phyloP scores from a whole-genome alignment of 2,797 vertebrate genomes.

The Periophthalmus magnuspinnatus region DNA sequence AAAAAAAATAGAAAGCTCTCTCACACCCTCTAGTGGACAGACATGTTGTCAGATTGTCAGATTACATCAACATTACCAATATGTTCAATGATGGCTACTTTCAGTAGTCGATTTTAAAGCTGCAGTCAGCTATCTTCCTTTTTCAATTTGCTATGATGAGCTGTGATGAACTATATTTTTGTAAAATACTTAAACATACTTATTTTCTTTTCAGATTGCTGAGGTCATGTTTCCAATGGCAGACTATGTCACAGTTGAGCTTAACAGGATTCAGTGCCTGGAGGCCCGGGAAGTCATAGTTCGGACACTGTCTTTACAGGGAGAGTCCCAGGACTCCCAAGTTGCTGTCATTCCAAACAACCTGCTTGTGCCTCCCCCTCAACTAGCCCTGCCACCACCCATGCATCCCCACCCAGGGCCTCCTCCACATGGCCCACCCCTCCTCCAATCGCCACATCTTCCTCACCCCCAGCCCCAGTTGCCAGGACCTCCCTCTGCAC shows the following conservation, averaged over 20 bases:
- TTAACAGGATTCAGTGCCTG: slow-evolving; percentile 84
- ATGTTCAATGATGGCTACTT: too few relatives aligned
- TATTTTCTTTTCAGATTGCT: slow-evolving; percentile 80
- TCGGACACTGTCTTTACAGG: slow-evolving; percentile 90
- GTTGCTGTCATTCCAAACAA: slow-evolving; percentile 84
- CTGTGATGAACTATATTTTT: neutral
- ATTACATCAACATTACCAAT: too few relatives aligned
- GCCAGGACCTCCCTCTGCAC: slow-evolving; percentile 58
- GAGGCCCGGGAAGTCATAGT: slow-evolving; percentile 89
- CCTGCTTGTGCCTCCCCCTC: slow-evolving; percentile 90
- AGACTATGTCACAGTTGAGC: slow-evolving; percentile 82
- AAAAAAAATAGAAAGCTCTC: slow-evolving; percentile 31
- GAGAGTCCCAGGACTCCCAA: slow-evolving; percentile 90
- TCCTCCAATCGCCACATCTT: slow-evolving; percentile 66
- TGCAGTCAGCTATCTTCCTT: neutral
- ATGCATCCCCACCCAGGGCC: slow-evolving; percentile 64
- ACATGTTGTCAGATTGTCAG: neutral
- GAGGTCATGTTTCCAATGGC: slow-evolving; percentile 89
- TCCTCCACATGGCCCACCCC: slow-evolving; percentile 55
- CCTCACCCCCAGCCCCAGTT: slow-evolving; percentile 58
- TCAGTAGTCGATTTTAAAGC: neutral
- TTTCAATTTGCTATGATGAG: neutral
- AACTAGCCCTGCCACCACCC: slow-evolving; percentile 65
- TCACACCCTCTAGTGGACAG: slow-evolving; percentile 65
- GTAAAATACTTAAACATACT: neutral